Percentiles rank a stretch among this genome's conserved stretches.
phyloP scores from a whole-genome alignment of 2,113 vertebrate species.

The Oostethus manadensis region DNA sequence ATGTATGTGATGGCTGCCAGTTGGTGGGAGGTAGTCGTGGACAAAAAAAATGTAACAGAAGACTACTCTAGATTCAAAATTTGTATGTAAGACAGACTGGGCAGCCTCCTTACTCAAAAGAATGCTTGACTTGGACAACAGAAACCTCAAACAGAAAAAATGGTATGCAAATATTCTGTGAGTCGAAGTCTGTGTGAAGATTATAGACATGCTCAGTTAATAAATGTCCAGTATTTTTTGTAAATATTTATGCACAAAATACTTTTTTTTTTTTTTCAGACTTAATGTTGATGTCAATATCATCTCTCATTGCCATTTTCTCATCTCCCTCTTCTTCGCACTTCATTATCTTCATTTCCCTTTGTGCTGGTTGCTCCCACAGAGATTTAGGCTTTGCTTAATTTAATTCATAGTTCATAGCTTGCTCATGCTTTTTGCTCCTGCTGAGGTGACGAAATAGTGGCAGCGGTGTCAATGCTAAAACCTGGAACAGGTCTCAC shows the following conservation, averaged over 20 bases:
- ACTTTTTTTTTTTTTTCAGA: not conserved
- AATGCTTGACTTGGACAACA: too few relatives aligned
- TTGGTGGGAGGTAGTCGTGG: not conserved
- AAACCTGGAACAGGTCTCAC: slow-evolving; percentile 33
- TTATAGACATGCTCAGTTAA: not conserved
- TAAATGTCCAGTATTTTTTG: too few relatives aligned
- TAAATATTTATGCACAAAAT: not conserved
- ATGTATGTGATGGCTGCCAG: not conserved
- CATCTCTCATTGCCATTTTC: not conserved
- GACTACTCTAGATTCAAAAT: too few relatives aligned
- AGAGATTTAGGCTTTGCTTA: slow-evolving; percentile 21
- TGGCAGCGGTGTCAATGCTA: slow-evolving; percentile 49
- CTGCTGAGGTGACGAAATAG: slow-evolving; percentile 68
- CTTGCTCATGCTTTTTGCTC: slow-evolving; percentile 47
- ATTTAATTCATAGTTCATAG: slow-evolving; percentile 29
- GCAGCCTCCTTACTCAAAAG: too few relatives aligned
- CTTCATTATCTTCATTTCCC: slow-evolving; percentile 14
- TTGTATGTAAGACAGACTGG: too few relatives aligned
- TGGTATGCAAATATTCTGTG: too few relatives aligned
- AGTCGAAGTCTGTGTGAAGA: too few relatives aligned
- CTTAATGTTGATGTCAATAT: not conserved
- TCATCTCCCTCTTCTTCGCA: not conserved
- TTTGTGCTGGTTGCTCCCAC: slow-evolving; percentile 16
- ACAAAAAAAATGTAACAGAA: not conserved
- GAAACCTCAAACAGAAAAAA: too few relatives aligned